Percentiles rank a stretch among this genome's conserved stretches.
These are phyloP conservation scores for Sternarchorhynchus goeldii DNA, from an alignment of 2,797 vertebrate genomes.

Conservation along the genomic window DNA sequence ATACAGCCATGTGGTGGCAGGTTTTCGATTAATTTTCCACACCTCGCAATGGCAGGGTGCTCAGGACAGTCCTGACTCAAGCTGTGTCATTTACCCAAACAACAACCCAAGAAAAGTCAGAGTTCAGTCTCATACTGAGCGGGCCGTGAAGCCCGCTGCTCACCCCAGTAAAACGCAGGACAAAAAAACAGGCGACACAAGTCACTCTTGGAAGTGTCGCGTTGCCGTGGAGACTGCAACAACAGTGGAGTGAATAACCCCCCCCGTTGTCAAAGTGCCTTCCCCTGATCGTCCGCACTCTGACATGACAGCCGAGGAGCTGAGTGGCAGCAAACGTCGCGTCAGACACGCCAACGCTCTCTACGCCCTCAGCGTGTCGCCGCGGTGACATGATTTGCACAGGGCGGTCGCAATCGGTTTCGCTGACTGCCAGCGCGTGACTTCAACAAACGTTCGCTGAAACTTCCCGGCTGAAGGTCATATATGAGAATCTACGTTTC, in stretches of 20 bases:
- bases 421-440: neutral
- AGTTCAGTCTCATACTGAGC: neutral
- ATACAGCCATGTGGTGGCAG: too few relatives aligned
- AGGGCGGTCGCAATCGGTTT: neutral
- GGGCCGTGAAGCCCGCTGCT: neutral
- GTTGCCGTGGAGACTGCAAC: constrained; percentile 16
- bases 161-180: neutral
- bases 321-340: neutral
- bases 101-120: neutral
- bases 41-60: too few relatives aligned
- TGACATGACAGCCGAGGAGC: neutral
- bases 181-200: neutral
- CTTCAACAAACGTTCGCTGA: neutral
- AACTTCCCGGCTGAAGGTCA: neutral
- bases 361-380: too few relatives aligned
- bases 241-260: neutral
- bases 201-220: neutral
- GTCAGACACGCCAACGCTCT: neutral
- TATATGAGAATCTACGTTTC: neutral
- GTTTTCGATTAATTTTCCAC: too few relatives aligned
- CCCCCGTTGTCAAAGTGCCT: neutral
- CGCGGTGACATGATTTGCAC: neutral
- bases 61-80: too few relatives aligned
- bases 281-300: neutral
- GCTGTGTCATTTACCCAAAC: too few relatives aligned